Conservation (phyloP, 1,140 invertebrate species). For the Drosophila truncata region DNA sequence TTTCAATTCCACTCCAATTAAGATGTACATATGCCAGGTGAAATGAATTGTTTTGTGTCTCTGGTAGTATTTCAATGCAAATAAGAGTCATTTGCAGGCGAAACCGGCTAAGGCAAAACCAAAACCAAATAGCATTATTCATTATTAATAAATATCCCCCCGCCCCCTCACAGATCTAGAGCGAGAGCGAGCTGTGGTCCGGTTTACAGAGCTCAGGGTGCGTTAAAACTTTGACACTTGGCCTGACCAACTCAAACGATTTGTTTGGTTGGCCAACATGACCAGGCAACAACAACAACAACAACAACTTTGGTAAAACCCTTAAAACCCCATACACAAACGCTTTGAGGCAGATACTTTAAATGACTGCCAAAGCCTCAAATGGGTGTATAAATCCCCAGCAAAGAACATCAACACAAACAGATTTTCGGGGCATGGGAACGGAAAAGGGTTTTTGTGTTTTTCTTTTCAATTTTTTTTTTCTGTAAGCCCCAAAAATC, state of each 20-base stretch:
- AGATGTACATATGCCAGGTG: slow-evolving; percentile 46
- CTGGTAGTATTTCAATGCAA: slow-evolving; percentile 40
- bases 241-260: slow-evolving; percentile 74
- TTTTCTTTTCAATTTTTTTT: slow-evolving; percentile 11
- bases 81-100: slow-evolving; percentile 43
- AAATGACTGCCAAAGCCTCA: slow-evolving; percentile 67
- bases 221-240: slow-evolving; percentile 79
- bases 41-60: slow-evolving; percentile 44
- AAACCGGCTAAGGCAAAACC: neutral
- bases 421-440: slow-evolving; percentile 4
- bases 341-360: slow-evolving; percentile 60
- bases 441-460: slow-evolving; percentile 50
- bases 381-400: slow-evolving; percentile 55
- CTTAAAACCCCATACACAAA: slow-evolving; percentile 69
- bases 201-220: slow-evolving; percentile 21
- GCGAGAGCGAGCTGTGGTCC: slow-evolving; percentile 2
- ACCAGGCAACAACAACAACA: slow-evolving; percentile 60
- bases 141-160: slow-evolving; percentile 43
- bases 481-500: slow-evolving; percentile 56
- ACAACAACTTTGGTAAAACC: slow-evolving; percentile 40
- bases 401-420: slow-evolving; percentile 49
- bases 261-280: slow-evolving; percentile 70
- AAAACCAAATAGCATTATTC: slow-evolving; percentile 41
- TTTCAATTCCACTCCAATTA: slow-evolving; percentile 69
- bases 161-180: slow-evolving; percentile 3